These are phyloP conservation scores for Dynastes hyllus DNA, from an alignment of 2,888 invertebrate genomes.

Conservation along the genomic window DNA sequence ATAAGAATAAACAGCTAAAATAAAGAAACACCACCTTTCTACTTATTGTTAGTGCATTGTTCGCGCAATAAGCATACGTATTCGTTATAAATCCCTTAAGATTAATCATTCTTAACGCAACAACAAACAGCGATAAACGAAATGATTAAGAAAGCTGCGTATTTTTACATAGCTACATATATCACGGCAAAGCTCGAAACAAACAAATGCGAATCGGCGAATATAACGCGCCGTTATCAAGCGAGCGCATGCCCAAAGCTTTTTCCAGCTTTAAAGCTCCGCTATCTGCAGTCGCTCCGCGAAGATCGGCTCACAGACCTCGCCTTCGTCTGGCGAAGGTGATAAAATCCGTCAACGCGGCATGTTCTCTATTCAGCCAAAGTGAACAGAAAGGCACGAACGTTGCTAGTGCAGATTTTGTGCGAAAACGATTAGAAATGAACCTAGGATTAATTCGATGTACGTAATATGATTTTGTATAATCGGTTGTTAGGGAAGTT, in stretches of 20 bases:
- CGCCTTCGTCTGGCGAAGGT: conserved; percentile 41
- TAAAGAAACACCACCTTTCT: too few species aligned
- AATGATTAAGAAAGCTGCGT: neutral
- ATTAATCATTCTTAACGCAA: too few species aligned
- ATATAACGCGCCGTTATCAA: conserved; percentile 57
- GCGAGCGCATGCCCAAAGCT: conserved; percentile 57
- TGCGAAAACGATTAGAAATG: conserved; percentile 14
- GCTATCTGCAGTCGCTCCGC: conserved; percentile 59
- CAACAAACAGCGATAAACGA: neutral
- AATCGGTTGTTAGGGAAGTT: neutral
- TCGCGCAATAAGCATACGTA: too few species aligned
- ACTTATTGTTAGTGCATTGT: too few species aligned
- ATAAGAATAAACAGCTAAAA: too few species aligned
- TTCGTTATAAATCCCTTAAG: too few species aligned
- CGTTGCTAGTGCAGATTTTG: neutral
- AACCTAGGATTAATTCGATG: neutral
- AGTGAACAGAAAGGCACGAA: neutral
- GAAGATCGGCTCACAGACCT: conserved; percentile 51
- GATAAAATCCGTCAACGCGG: conserved; percentile 51
- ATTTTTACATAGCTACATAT: neutral
- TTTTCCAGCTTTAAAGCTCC: conserved; percentile 57
- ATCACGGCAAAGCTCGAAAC: conserved; percentile 56
- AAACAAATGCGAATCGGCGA: conserved; percentile 63
- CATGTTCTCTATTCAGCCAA: conserved; percentile 19
- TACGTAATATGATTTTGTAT: too few species aligned